Percentiles rank a stretch among this genome's conserved stretches.
These are phyloP conservation scores for Anorthoa munda DNA, from an alignment of 2,888 invertebrate genomes.

Conservation along the genomic window DNA sequence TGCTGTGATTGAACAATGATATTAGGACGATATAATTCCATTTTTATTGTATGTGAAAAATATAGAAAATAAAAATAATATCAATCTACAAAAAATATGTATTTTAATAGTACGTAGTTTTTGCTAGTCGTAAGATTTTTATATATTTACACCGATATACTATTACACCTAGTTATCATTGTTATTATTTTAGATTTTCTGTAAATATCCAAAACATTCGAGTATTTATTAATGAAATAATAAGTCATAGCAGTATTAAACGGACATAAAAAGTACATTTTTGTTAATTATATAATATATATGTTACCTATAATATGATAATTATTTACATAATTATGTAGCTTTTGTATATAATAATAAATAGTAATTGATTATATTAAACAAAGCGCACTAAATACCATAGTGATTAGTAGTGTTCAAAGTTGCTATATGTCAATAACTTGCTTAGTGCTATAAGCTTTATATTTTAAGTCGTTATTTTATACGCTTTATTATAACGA, in stretches of 20 bases:
- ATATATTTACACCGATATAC: not conserved
- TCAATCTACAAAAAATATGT: not conserved
- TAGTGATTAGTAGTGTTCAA: no score
- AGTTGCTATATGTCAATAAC: no score
- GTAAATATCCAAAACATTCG: not conserved
- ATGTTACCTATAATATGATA: not conserved
- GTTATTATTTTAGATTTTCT: not conserved
- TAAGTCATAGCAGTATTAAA: not conserved
- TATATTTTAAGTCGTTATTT: no score
- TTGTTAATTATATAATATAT: not conserved
- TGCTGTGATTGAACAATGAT: not conserved
- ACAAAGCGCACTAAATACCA: not conserved
- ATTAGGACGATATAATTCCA: not conserved
- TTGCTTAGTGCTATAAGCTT: no score
- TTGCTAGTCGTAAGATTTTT: conserved; percentile 21
- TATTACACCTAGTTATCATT: not conserved
- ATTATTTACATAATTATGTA: conserved; percentile 12
- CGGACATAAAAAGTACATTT: not conserved
- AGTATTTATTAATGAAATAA: not conserved
- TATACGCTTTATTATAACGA: no score
- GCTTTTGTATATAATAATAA: not conserved
- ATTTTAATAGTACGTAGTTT: conserved; percentile 7
- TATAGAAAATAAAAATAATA: no score
- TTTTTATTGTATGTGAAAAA: not conserved
- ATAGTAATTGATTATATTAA: no score